Conservation (phyloP, 2,113 vertebrate species). For the Scartelaos histophorus region DNA sequence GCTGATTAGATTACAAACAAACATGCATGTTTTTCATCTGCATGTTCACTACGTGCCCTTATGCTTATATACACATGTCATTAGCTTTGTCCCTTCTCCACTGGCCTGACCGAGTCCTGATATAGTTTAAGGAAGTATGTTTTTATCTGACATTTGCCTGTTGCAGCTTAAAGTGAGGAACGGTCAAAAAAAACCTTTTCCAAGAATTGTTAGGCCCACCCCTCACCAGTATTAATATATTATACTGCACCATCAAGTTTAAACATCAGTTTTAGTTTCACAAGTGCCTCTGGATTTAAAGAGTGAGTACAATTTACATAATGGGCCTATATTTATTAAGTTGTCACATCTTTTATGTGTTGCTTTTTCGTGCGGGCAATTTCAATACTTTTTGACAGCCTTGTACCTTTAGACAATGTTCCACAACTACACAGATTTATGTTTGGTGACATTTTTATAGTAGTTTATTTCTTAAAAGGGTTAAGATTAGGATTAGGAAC, state of each 20-base stretch:
- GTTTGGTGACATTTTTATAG: no score
- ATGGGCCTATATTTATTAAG: not conserved
- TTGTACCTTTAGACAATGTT: no score
- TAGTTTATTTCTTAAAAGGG: no score
- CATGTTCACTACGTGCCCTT: not conserved
- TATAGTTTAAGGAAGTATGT: constrained; percentile 61
- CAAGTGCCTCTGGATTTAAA: constrained; percentile 7
- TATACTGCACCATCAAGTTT: not conserved
- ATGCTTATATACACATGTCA: no score
- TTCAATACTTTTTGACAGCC: no score
- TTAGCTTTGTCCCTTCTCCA: not conserved
- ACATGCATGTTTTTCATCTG: no score
- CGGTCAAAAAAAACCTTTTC: not conserved
- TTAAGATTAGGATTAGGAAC: no score
- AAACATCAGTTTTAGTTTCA: not conserved
- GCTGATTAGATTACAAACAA: no score
- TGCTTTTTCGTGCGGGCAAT: not conserved
- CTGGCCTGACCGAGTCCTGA: constrained; percentile 27
- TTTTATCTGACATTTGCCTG: constrained; percentile 40
- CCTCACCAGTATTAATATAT: not conserved
- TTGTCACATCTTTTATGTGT: not conserved
- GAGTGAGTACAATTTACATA: constrained; percentile 47
- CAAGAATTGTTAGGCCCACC: constrained; percentile 5
- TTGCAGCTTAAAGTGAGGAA: constrained; percentile 5
- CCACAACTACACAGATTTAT: no score